Percentiles rank a stretch among this genome's conserved stretches.
phyloP scores from a whole-genome alignment of 2,113 vertebrate species.

The Aepyceros melampus region DNA sequence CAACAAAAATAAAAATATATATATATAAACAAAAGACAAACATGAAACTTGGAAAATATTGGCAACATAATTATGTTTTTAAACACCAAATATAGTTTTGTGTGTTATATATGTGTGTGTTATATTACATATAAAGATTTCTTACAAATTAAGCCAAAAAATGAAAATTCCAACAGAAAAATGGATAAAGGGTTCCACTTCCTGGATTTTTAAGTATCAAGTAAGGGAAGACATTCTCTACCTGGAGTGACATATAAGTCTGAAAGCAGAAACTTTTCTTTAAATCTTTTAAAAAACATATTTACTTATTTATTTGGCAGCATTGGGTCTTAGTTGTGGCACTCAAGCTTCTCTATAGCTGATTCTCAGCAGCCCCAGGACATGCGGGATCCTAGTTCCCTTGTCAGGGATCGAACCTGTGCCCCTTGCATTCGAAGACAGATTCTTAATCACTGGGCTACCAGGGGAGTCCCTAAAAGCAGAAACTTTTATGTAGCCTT shows the following conservation, averaged over 20 bases:
- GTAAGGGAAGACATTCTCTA: not conserved
- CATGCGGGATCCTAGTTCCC: not conserved
- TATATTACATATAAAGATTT: not conserved
- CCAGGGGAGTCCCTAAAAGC: not conserved
- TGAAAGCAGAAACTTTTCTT: not conserved
- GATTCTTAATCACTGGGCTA: not conserved
- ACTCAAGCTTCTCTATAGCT: not conserved
- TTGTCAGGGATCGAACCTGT: not conserved
- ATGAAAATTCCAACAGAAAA: not conserved
- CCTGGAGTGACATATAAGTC: not conserved
- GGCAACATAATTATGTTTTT: not conserved
- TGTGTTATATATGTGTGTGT: not conserved
- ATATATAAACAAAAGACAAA: not conserved
- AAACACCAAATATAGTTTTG: not conserved
- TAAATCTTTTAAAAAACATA: not conserved
- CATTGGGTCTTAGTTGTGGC: not conserved
- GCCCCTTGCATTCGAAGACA: not conserved
- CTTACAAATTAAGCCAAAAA: not conserved
- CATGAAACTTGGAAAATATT: not conserved
- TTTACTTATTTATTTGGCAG: not conserved
- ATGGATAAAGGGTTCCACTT: not conserved
- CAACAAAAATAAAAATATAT: not conserved
- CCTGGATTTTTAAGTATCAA: not conserved
- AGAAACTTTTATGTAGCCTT: not conserved
- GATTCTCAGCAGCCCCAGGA: not conserved